These are phyloP conservation scores for Nemotelus nigrinus DNA, from an alignment of 2,888 invertebrate species.

Conservation along the genomic window DNA sequence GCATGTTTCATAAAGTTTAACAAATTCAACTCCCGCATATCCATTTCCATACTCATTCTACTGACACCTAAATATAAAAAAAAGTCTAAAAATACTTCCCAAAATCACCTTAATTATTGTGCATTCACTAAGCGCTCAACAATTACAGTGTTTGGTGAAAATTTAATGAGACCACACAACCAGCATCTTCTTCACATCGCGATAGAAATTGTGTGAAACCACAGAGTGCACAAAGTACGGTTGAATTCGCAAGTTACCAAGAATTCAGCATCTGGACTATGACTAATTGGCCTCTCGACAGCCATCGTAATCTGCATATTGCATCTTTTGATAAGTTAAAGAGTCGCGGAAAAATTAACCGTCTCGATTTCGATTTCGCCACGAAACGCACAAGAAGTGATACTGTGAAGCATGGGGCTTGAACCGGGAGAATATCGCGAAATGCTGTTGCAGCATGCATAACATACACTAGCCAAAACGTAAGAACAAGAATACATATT, in stretches of 20 bases:
- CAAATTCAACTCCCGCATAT: too few species aligned
- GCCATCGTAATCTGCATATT: slow-evolving; percentile 36
- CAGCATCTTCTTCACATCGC: slow-evolving; percentile 7
- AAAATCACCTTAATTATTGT: neutral
- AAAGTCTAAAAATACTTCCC: neutral
- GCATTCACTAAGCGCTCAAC: neutral
- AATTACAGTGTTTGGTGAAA: slow-evolving; percentile 33
- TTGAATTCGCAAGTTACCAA: slow-evolving; percentile 29
- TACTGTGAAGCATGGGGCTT: too few species aligned
- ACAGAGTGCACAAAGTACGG: slow-evolving; percentile 3
- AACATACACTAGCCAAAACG: too few species aligned
- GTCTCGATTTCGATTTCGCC: neutral
- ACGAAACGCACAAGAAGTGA: neutral
- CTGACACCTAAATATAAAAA: neutral
- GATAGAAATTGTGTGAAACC: slow-evolving; percentile 34
- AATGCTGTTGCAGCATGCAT: too few species aligned
- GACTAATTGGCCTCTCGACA: slow-evolving; percentile 44
- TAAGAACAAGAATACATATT: too few species aligned
- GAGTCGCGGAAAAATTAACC: slow-evolving; percentile 38
- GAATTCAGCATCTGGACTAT: slow-evolving; percentile 43
- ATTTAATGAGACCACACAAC: slow-evolving; percentile 45
- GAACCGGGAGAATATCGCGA: neutral
- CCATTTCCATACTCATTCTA: neutral
- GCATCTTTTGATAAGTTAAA: slow-evolving; percentile 37
- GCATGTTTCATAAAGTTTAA: too few species aligned